Conservation (phyloP, 2,113 vertebrate species). For the Oceanodroma tethys region DNA sequence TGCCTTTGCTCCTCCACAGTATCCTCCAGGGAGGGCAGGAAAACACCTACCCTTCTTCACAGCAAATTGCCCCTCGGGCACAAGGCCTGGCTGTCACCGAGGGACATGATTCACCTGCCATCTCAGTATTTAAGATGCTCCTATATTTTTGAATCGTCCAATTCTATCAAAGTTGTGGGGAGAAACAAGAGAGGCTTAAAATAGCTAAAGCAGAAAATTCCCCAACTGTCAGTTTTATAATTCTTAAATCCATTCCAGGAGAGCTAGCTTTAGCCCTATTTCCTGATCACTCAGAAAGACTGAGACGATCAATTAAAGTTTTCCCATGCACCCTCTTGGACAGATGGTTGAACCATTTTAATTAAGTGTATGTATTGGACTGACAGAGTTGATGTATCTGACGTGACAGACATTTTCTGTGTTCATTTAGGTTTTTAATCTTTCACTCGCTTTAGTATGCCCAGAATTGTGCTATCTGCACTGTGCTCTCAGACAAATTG, state of each 20-base stretch:
- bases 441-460: constrained; percentile 30
- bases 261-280: background rate
- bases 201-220: constrained; percentile 31
- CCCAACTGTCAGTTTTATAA: constrained; percentile 11
- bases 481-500: background rate
- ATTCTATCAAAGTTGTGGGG: background rate
- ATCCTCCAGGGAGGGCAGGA: constrained; percentile 1
- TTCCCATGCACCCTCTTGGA: constrained; percentile 51
- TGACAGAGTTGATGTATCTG: constrained; percentile 44
- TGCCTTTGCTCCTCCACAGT: background rate
- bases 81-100: background rate
- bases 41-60: constrained; percentile 14
- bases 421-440: constrained; percentile 62
- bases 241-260: constrained; percentile 34
- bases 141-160: background rate
- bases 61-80: background rate
- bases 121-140: background rate
- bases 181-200: constrained; percentile 2
- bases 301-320: constrained; percentile 49
- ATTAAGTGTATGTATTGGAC: constrained; percentile 65
- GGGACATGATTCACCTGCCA: background rate
- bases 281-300: background rate
- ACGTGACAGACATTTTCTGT: constrained; percentile 64
- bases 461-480: constrained; percentile 18
- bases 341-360: constrained; percentile 68